Percentiles rank a stretch among this genome's conserved stretches.
Evolutionary conservation across 2,888 invertebrate species (phyloP).

Genomic region (Nezara viridula): DNA sequence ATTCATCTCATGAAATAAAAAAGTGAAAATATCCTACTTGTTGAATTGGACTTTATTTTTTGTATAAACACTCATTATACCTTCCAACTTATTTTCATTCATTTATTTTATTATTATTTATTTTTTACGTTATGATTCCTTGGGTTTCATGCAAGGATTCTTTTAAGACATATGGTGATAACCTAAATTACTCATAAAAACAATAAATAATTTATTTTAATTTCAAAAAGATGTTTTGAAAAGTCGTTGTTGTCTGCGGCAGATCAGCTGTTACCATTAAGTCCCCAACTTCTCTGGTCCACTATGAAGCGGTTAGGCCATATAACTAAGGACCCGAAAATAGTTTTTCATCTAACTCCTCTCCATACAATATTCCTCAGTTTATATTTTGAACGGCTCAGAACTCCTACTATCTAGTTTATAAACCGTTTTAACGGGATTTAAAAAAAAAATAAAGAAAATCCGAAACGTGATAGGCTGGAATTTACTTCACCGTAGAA

Average conservation of each 20-base stretch:
- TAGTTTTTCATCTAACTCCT: neutral
- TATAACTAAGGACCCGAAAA: neutral
- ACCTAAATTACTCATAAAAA: neutral
- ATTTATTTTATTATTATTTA: too few relatives aligned
- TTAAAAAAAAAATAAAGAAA: neutral
- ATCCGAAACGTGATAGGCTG: neutral
- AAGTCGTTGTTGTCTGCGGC: too few relatives aligned
- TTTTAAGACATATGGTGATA: neutral
- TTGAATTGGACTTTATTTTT: too few relatives aligned
- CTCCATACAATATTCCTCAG: neutral
- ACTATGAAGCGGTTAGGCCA: neutral
- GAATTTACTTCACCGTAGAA: neutral
- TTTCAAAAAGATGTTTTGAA: neutral
- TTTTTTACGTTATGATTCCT: too few relatives aligned
- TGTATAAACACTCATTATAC: too few relatives aligned
- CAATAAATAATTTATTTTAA: neutral
- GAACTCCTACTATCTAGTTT: neutral
- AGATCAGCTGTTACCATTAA: too few relatives aligned
- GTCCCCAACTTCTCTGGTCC: neutral
- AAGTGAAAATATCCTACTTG: too few relatives aligned
- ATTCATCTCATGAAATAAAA: too few relatives aligned
- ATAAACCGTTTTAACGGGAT: neutral
- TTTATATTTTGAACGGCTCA: neutral
- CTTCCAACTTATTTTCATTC: too few relatives aligned
- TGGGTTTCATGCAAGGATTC: too few relatives aligned